phyloP scores from a whole-genome alignment of 2,113 vertebrate genomes.

The Progne subis region DNA sequence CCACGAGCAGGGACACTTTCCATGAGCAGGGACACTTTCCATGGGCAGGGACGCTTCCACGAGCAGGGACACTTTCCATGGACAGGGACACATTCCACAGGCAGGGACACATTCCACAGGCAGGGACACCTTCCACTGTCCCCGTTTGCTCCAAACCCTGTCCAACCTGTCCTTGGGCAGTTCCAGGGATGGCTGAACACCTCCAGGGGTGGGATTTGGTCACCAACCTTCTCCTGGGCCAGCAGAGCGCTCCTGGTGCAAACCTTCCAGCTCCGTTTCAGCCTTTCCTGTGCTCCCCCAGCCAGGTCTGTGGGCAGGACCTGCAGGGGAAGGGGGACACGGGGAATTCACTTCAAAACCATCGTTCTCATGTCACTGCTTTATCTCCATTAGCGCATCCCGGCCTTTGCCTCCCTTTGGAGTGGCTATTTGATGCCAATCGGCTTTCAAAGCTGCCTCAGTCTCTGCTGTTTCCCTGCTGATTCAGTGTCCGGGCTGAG shows the following conservation, averaged over 20 bases:
- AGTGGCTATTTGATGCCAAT: neutral
- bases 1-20: neutral
- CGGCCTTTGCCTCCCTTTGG: neutral
- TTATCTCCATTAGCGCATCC: neutral
- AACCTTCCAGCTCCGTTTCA: neutral
- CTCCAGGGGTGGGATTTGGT: neutral
- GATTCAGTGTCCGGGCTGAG: neutral
- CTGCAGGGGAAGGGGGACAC: neutral
- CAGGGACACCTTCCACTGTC: neutral
- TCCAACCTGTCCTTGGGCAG: neutral
- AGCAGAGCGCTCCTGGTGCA: too few species aligned
- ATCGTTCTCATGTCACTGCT: fast-evolving
- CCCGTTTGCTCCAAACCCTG: neutral
- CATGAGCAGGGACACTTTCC: neutral
- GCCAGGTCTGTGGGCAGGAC: neutral
- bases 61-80: neutral
- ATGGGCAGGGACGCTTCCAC: neutral
- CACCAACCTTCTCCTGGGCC: neutral
- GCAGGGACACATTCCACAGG: neutral
- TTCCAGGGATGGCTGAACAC: neutral
- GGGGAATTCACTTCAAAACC: neutral
- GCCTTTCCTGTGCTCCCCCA: neutral
- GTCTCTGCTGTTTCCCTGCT: neutral
- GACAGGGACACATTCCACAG: neutral
- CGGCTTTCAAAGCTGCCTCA: neutral